Evolutionary conservation across 2,888 invertebrate genomes (phyloP).

Genomic region (Choreutis nemorana): DNA sequence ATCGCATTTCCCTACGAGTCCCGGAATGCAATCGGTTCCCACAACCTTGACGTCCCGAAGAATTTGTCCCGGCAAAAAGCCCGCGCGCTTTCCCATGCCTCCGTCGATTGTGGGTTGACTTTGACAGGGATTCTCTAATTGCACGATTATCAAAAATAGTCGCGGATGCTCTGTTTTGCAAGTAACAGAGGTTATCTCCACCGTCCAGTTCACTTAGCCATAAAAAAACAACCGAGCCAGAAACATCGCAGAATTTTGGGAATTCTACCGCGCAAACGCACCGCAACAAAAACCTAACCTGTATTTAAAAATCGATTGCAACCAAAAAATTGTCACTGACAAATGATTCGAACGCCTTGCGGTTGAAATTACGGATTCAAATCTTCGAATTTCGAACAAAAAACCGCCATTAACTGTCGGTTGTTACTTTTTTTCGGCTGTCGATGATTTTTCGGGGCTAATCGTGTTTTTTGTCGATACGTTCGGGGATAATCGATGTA

Average conservation of each 20-base stretch:
- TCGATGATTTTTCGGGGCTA: slow-evolving; percentile 61
- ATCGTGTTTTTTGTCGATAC: slow-evolving; percentile 61
- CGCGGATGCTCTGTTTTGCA: too few relatives aligned
- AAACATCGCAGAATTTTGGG: slow-evolving; percentile 20
- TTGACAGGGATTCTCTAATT: slow-evolving; percentile 21
- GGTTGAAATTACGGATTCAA: slow-evolving; percentile 65
- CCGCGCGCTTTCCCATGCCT: slow-evolving; percentile 55
- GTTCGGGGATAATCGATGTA: slow-evolving; percentile 57
- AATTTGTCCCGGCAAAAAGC: slow-evolving; percentile 53
- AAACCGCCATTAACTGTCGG: slow-evolving; percentile 59
- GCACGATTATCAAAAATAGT: too few relatives aligned
- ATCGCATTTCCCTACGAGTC: slow-evolving; percentile 43
- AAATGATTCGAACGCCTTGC: slow-evolving; percentile 65
- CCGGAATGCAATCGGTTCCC: slow-evolving; percentile 60
- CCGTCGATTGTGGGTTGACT: slow-evolving; percentile 33
- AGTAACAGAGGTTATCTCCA: too few relatives aligned
- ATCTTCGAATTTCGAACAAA: slow-evolving; percentile 62
- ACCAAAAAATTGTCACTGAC: slow-evolving; percentile 66
- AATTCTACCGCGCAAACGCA: slow-evolving; percentile 19
- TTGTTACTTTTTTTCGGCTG: slow-evolving; percentile 56
- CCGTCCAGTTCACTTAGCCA: too few relatives aligned
- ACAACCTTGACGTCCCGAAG: slow-evolving; percentile 47
- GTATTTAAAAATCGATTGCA: slow-evolving; percentile 67
- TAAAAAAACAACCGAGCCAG: slow-evolving; percentile 8
- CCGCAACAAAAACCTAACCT: slow-evolving; percentile 39